These are phyloP conservation scores for Platyscapa corneri DNA, from an alignment of 1,140 invertebrate species.

Conservation along the genomic window DNA sequence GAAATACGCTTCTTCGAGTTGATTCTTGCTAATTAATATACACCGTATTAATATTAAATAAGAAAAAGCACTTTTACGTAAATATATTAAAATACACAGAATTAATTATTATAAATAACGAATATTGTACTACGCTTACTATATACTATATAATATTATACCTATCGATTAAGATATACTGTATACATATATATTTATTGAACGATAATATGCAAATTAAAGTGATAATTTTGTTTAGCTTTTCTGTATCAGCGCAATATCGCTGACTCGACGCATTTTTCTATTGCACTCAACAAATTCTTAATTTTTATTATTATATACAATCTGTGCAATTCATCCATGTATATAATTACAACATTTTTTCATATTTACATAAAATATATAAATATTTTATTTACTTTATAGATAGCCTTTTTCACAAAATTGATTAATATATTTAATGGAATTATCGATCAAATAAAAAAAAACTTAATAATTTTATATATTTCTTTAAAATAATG, in stretches of 20 bases:
- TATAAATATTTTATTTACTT: too few species aligned
- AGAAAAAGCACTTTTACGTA: too few species aligned
- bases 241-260: neutral
- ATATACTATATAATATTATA: slow-evolving; percentile 13
- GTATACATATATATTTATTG: neutral
- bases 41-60: slow-evolving; percentile 49
- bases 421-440: too few species aligned
- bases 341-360: slow-evolving; percentile 4
- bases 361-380: neutral
- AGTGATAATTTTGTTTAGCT: neutral
- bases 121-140: slow-evolving; percentile 30
- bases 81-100: slow-evolving; percentile 31
- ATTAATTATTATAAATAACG: neutral
- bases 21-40: slow-evolving; percentile 54
- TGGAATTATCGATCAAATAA: too few species aligned
- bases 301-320: too few species aligned
- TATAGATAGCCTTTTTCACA: too few species aligned
- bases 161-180: slow-evolving; percentile 1
- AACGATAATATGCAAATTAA: neutral
- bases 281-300: slow-evolving; percentile 7
- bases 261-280: neutral
- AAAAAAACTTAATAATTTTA: too few species aligned
- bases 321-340: too few species aligned
- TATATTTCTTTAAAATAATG: too few species aligned
- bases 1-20: neutral